These are phyloP conservation scores for Trochalopteron elliotii DNA, from an alignment of 2,113 vertebrate genomes.

Conservation along the genomic window DNA sequence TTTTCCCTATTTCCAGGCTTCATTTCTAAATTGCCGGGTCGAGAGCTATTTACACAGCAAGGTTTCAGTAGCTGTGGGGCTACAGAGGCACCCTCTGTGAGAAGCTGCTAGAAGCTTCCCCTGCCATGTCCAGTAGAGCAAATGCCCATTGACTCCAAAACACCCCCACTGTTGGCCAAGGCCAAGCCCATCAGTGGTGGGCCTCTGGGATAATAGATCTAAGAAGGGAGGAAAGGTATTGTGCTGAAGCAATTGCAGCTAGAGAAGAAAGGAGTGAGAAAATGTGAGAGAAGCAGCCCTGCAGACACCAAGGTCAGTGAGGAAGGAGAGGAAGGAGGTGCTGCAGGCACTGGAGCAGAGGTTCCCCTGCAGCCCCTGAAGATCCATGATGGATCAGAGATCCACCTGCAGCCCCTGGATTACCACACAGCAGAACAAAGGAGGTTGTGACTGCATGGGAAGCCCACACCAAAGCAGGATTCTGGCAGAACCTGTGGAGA, in stretches of 20 bases:
- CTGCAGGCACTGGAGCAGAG: neutral
- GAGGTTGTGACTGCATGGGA: neutral
- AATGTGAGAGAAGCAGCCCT: neutral
- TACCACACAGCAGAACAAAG: neutral
- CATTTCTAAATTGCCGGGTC: neutral
- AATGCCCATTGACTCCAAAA: neutral
- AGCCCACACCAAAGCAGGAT: neutral
- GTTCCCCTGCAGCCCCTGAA: neutral
- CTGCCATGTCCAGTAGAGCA: neutral
- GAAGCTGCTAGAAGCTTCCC: neutral
- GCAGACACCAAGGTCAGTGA: neutral
- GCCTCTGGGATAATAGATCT: neutral
- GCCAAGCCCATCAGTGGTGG: neutral
- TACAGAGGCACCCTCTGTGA: neutral
- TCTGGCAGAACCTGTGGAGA: neutral
- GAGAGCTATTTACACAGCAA: neutral
- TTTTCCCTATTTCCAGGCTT: neutral
- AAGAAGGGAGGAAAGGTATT: too few relatives aligned
- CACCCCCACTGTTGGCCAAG: neutral
- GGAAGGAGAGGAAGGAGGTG: neutral
- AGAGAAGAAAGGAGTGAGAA: neutral
- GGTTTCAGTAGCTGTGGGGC: neutral
- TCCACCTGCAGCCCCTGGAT: neutral
- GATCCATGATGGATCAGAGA: neutral
- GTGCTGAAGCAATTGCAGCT: neutral